Conservation (phyloP, 2,797 vertebrate species). For the Manis javanica region DNA sequence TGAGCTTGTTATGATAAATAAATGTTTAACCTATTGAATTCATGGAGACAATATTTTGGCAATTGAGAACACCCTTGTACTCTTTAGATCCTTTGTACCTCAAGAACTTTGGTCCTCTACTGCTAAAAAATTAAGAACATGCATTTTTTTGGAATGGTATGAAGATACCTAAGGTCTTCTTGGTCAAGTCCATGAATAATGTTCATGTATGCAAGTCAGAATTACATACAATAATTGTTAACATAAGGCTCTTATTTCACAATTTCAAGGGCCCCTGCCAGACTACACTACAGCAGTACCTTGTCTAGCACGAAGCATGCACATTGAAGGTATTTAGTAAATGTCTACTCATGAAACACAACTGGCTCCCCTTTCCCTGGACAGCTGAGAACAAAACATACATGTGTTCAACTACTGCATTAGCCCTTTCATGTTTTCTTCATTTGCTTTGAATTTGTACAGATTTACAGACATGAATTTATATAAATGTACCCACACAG, state of each 20-base stretch:
- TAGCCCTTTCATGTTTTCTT: not conserved
- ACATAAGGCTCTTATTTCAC: not conserved
- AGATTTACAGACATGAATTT: not conserved
- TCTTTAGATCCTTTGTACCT: not conserved
- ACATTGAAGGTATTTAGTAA: not conserved
- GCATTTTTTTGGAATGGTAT: not conserved
- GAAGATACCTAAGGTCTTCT: not conserved
- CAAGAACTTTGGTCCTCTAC: not conserved
- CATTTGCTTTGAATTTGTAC: not conserved
- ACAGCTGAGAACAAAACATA: not conserved
- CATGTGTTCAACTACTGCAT: not conserved
- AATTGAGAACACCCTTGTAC: not conserved
- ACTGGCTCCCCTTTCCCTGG: not conserved
- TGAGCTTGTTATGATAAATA: constrained; percentile 10
- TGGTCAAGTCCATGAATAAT: not conserved
- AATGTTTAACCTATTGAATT: not conserved
- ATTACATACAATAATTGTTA: constrained; percentile 7
- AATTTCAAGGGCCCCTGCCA: not conserved
- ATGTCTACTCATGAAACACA: not conserved
- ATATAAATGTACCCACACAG: not conserved
- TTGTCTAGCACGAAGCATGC: not conserved
- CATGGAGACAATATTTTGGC: not conserved
- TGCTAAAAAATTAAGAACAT: not conserved
- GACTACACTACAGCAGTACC: not conserved
- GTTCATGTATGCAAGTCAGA: not conserved